A percentile compares a stretch with the other conserved stretches of the same genome.
Evolutionary conservation across 2,797 vertebrate species (phyloP).

Genomic region (Aotus griseimembra): DNA sequence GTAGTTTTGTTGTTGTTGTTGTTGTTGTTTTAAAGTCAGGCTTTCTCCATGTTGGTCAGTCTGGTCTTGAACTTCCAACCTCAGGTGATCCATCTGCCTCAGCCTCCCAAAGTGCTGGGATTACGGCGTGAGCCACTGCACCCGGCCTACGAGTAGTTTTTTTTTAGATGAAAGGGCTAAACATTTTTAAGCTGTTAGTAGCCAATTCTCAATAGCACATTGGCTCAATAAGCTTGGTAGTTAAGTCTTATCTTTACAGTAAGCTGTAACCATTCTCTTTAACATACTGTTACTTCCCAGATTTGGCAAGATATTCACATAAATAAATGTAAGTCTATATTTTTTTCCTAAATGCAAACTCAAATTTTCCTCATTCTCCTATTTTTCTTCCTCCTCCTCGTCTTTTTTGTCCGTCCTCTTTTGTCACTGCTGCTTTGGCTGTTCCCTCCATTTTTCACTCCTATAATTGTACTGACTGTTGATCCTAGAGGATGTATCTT

Average conservation of each 20-base stretch:
- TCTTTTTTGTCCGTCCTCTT: neutral
- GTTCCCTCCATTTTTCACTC: neutral
- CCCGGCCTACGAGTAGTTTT: neutral
- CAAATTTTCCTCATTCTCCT: neutral
- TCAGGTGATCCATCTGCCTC: too few relatives aligned
- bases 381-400: neutral
- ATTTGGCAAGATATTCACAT: neutral
- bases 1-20: neutral
- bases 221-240: neutral
- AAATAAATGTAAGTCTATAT: neutral
- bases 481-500: neutral
- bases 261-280: neutral
- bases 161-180: neutral
- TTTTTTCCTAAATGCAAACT: neutral
- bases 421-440: neutral
- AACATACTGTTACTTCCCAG: neutral
- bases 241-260: slow-evolving; percentile 2
- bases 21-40: too few relatives aligned
- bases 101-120: too few relatives aligned
- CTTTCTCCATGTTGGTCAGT: too few relatives aligned
- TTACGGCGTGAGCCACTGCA: too few relatives aligned
- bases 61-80: too few relatives aligned
- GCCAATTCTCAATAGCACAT: neutral
- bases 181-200: slow-evolving; percentile 8
- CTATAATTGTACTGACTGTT: neutral